Base-by-base conservation (phyloP, 2,113 vertebrate species). In the Alces alces region DNA sequence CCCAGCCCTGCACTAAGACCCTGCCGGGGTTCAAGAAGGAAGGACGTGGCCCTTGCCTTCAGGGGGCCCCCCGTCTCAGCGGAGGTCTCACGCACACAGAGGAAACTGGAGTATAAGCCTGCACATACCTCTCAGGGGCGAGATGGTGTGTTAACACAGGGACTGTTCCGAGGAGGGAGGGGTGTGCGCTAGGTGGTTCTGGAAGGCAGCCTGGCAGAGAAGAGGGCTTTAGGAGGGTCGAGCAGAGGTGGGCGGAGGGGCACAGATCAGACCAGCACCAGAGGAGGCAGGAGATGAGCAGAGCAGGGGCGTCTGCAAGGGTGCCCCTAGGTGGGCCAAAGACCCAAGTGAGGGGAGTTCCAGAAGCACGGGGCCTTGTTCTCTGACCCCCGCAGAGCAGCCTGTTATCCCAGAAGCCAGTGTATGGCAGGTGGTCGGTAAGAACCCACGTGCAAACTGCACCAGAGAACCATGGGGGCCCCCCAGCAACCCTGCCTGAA, bases 161-260 rank as follows among this genome's bases (percentile, higher is more conserved):
- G 10, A 19, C 89, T 1, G 9, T 25, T n/a, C 11, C 1, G 43
- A 61, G 60, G 16, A 16, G 45, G 55, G 47, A 12, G 64, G 78
- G 5, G 10, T 0, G 17, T 1, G 23, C 25, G 36, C 61, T 8
- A 1, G 50, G 66, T 7, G 16, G 19, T 17, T 14, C 5, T 16
- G 45, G 25, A 43, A 36, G 5, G 47, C 3, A 2, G 58, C 55
- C 76, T 55, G 19, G 70, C 0, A 2, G 61, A 36, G 57, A 30
- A 25, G 39, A 36, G 60, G n/a, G 73, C 13, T 64, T 64, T 19
- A 0, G 58, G 0, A 1, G 58, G 50, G 25, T 0, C 2, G 2
- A 6, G 15, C 10, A 0, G 66, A 70, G 5, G 19, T 39, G 66
- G 66, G 8, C 4, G 21, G 11, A 19, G 12, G 27, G 13, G 21